Evolutionary conservation across 2,113 vertebrate species (phyloP).

Genomic region (Hyla sarda): DNA sequence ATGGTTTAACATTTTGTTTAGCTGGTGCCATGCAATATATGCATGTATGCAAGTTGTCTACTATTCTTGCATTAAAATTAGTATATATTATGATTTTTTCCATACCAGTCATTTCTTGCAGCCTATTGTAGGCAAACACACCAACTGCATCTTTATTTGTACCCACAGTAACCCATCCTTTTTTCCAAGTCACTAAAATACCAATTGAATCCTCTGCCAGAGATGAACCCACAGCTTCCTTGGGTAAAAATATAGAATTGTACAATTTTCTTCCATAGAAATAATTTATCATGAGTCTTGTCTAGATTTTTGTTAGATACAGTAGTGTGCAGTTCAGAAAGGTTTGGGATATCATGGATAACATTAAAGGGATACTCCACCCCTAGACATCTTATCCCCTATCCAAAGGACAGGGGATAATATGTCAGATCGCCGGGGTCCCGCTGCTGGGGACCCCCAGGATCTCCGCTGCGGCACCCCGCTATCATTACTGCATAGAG

Average conservation of each 20-base stretch:
- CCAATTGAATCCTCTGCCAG: slow-evolving; percentile 24
- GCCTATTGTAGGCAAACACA: background rate
- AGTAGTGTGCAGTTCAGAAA: background rate
- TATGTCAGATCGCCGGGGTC: too few relatives aligned
- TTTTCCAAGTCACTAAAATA: slow-evolving; percentile 30
- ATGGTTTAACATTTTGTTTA: background rate
- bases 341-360: background rate
- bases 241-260: slow-evolving; percentile 22
- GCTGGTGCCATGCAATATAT: background rate
- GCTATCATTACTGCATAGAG: too few relatives aligned
- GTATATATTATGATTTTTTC: background rate
- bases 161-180: slow-evolving; percentile 46
- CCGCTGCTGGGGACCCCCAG: too few relatives aligned
- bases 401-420: too few relatives aligned
- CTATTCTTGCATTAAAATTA: background rate
- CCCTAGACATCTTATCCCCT: too few relatives aligned
- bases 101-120: background rate
- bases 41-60: background rate
- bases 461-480: too few relatives aligned
- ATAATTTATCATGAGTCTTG: background rate
- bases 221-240: slow-evolving; percentile 16
- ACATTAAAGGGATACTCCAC: too few relatives aligned
- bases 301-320: background rate
- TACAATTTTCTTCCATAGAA: background rate
- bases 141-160: slow-evolving; percentile 13